Percentiles rank a stretch among this genome's conserved stretches.
Conservation (phyloP, 1,140 invertebrate species). For the Elysia chlorotica region DNA sequence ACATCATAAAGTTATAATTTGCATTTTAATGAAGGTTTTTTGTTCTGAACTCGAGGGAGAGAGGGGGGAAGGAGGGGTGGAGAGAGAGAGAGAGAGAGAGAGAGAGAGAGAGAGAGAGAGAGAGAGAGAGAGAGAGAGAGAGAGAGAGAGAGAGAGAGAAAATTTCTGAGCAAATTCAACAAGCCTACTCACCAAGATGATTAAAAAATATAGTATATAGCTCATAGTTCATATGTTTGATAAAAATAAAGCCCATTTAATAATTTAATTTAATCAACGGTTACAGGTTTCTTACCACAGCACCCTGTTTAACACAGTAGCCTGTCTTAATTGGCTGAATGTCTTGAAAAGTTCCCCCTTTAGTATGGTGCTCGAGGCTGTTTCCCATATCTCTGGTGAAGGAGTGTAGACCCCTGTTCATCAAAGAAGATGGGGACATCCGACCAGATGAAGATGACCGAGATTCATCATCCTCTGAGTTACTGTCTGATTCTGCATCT, state of each 20-base stretch:
- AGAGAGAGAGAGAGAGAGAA: neutral
- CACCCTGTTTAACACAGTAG: constrained; percentile 29
- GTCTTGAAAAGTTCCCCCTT: neutral
- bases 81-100: too few relatives aligned
- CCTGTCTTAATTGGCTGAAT: constrained; percentile 12
- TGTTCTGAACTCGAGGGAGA: too few relatives aligned
- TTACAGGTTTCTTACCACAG: constrained; percentile 28
- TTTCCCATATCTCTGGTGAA: neutral
- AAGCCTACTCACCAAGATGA: neutral
- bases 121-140: neutral
- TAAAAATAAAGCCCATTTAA: too few relatives aligned
- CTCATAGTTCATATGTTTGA: neutral
- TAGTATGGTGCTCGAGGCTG: neutral
- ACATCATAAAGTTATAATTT: too few relatives aligned
- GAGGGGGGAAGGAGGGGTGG: too few relatives aligned
- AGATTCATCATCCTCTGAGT: constrained; percentile 22
- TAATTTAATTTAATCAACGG: too few relatives aligned
- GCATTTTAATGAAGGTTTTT: too few relatives aligned
- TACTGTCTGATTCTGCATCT: constrained; percentile 16
- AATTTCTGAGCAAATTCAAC: neutral
- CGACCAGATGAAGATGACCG: constrained; percentile 19
- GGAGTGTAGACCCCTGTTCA: neutral
- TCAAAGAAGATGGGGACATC: constrained; percentile 12
- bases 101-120: too few relatives aligned
- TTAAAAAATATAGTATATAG: neutral